Evolutionary conservation across 2,797 vertebrate species (phyloP).

Genomic region (Sebastes aleutianus): DNA sequence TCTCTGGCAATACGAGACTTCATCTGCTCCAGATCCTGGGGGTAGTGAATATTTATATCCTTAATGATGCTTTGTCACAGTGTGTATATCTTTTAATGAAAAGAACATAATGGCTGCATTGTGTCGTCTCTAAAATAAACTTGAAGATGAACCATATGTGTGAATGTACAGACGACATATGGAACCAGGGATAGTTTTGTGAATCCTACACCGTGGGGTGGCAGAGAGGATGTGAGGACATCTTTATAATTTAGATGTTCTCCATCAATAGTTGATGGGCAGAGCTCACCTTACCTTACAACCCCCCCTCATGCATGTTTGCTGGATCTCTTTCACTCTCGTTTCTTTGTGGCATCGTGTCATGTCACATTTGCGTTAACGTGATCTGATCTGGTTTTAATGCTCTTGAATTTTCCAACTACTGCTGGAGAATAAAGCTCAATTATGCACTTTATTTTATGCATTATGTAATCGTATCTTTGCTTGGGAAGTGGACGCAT

Average conservation of each 20-base stretch:
- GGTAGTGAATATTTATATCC: not conserved
- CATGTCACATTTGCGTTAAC: not conserved
- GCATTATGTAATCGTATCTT: not conserved
- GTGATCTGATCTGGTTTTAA: not conserved
- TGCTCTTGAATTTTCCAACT: not conserved
- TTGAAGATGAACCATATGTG: not conserved
- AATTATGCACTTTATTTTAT: not conserved
- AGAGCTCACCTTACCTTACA: constrained; percentile 68
- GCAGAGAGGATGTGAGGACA: constrained; percentile 56
- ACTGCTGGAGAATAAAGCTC: not conserved
- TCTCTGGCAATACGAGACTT: constrained; percentile 80
- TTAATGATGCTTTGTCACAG: not conserved
- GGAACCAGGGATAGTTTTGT: constrained; percentile 14
- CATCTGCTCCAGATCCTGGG: constrained; percentile 83
- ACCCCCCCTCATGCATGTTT: not conserved
- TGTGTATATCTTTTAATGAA: not conserved
- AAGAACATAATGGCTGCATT: not conserved
- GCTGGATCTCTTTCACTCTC: constrained; percentile 49
- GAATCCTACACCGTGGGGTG: constrained; percentile 52
- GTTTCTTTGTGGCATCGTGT: not conserved
- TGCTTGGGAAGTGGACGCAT: not conserved
- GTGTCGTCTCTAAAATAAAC: not conserved
- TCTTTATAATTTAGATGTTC: constrained; percentile 77
- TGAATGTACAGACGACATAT: constrained; percentile 4
- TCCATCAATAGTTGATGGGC: constrained; percentile 77